These are phyloP conservation scores for Orthosia cruda DNA, from an alignment of 2,888 invertebrate genomes.

Conservation along the genomic window DNA sequence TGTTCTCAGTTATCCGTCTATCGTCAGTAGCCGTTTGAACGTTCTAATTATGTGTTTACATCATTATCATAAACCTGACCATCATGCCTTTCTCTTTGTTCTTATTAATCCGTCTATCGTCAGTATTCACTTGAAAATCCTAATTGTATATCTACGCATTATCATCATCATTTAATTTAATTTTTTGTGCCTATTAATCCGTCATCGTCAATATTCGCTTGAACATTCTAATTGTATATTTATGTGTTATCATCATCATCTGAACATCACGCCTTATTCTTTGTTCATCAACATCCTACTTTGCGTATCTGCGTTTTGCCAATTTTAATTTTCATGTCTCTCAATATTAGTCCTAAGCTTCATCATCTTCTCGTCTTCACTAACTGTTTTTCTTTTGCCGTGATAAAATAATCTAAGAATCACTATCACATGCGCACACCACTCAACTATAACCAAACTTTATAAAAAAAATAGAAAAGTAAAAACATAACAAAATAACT, in stretches of 20 bases:
- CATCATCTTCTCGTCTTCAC: not conserved
- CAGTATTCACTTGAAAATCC: too few relatives aligned
- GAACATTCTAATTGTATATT: too few relatives aligned
- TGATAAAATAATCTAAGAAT: not conserved
- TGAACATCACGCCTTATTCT: too few relatives aligned
- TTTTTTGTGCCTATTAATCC: not conserved
- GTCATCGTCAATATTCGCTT: not conserved
- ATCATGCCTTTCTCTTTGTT: not conserved
- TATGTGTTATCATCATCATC: too few relatives aligned
- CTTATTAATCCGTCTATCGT: not conserved
- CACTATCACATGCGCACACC: conserved; percentile 6
- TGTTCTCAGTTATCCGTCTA: not conserved
- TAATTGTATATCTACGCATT: too few relatives aligned
- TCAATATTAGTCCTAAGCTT: not conserved
- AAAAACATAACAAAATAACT: too few relatives aligned
- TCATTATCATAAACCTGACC: not conserved
- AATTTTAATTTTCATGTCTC: not conserved
- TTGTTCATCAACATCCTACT: not conserved
- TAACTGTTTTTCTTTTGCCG: not conserved
- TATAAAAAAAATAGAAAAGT: too few relatives aligned
- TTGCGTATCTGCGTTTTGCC: too few relatives aligned
- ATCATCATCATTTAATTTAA: too few relatives aligned
- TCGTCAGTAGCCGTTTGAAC: not conserved
- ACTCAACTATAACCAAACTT: conserved; percentile 8
- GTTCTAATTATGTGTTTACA: not conserved